These are phyloP conservation scores for Leptonema lineaticorne DNA, from an alignment of 1,140 invertebrate species.

Conservation along the genomic window DNA sequence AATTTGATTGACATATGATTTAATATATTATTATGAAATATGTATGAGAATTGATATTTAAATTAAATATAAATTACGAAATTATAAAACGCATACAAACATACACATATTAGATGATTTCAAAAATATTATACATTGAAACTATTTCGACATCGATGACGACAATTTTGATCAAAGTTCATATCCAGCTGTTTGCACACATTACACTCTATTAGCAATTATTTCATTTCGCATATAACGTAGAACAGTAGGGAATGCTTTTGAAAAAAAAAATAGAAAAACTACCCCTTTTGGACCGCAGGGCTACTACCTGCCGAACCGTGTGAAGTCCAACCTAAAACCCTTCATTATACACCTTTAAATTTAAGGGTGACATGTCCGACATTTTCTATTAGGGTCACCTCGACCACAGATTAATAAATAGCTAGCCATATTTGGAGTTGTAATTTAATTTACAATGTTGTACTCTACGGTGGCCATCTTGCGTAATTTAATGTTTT, in stretches of 20 bases:
- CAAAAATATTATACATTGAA: too few species aligned
- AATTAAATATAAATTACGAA: too few species aligned
- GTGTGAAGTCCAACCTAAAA: slow-evolving; percentile 37
- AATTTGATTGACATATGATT: too few species aligned
- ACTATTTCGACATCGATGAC: too few species aligned
- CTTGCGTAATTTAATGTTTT: neutral
- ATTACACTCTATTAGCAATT: slow-evolving; percentile 39
- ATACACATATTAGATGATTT: too few species aligned
- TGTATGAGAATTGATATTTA: too few species aligned
- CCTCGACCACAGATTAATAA: too few species aligned
- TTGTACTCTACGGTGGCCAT: neutral
- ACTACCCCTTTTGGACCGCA: neutral
- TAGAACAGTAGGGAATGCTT: neutral
- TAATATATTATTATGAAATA: too few species aligned
- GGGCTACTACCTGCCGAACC: slow-evolving; percentile 28
- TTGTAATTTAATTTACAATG: neutral
- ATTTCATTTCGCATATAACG: slow-evolving; percentile 36
- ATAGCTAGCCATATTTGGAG: neutral
- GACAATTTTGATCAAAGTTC: too few species aligned
- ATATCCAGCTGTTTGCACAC: slow-evolving; percentile 31
- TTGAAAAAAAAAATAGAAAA: neutral
- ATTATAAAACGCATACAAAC: too few species aligned
- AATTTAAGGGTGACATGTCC: slow-evolving; percentile 13
- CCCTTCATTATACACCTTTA: neutral
- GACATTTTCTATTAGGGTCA: neutral